Evolutionary conservation across 2,113 vertebrate genomes (phyloP).

Genomic region (Struthio camelus): DNA sequence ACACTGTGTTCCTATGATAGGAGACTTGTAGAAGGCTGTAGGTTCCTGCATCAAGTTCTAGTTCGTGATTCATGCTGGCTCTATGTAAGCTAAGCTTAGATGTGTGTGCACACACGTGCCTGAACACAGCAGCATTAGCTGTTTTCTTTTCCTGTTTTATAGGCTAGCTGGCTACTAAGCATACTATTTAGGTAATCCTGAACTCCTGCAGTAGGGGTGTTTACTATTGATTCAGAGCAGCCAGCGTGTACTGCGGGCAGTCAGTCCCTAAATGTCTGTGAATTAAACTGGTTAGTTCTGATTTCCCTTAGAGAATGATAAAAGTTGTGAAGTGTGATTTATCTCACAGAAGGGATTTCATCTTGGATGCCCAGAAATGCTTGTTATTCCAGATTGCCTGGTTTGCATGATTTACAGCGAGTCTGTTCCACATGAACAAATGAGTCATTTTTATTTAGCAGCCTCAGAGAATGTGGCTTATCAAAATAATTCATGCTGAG

Average conservation of each 20-base stretch:
- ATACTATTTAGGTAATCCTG: background rate
- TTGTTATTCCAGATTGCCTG: background rate
- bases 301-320: background rate
- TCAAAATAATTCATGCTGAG: background rate
- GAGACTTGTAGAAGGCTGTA: background rate
- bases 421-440: background rate
- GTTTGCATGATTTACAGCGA: background rate
- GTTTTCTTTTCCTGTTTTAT: fast-evolving
- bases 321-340: background rate
- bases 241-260: background rate
- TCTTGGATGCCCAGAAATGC: background rate
- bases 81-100: background rate
- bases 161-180: background rate
- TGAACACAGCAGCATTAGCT: background rate
- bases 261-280: background rate
- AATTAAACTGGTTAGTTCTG: background rate
- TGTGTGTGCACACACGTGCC: too few relatives aligned
- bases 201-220: background rate
- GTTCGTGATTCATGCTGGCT: background rate
- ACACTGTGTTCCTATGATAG: background rate
- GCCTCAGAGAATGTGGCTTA: background rate
- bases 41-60: background rate
- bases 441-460: background rate
- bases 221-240: background rate
- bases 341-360: background rate